These are phyloP conservation scores for Tachyglossus aculeatus DNA, from an alignment of 2,797 vertebrate genomes.

Conservation along the genomic window DNA sequence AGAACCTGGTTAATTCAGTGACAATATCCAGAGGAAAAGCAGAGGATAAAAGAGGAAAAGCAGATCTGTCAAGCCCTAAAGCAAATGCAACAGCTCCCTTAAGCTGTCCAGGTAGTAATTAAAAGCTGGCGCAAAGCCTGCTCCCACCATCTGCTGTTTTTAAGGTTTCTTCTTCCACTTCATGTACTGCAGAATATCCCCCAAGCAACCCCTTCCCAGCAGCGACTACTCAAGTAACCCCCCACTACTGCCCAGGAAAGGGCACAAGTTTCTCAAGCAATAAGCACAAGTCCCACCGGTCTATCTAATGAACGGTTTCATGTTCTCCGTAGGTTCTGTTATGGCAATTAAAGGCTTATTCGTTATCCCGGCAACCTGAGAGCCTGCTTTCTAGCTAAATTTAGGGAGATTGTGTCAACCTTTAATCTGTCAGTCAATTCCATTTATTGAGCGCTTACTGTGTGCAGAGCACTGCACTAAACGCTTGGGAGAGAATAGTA, in stretches of 20 bases:
- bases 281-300: neutral
- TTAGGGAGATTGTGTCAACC: no score
- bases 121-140: conserved; percentile 12
- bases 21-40: neutral
- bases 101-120: conserved; percentile 1
- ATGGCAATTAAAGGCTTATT: neutral
- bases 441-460: no score
- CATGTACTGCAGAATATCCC: neutral
- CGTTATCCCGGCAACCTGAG: neutral
- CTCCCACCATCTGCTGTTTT: conserved; percentile 51
- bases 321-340: neutral
- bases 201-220: neutral
- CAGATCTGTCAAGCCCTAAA: neutral
- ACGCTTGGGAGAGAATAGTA: no score
- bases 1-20: conserved; percentile 15
- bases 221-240: neutral
- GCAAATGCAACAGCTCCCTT: accelerated
- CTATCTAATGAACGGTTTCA: neutral
- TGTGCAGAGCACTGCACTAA: no score
- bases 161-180: conserved; percentile 10
- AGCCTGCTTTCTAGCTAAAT: neutral
- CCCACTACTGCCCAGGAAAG: neutral
- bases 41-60: neutral
- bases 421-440: no score
- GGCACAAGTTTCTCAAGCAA: neutral